Evolutionary conservation across 2,888 invertebrate species (phyloP).

Genomic region (Drosophila robusta): DNA sequence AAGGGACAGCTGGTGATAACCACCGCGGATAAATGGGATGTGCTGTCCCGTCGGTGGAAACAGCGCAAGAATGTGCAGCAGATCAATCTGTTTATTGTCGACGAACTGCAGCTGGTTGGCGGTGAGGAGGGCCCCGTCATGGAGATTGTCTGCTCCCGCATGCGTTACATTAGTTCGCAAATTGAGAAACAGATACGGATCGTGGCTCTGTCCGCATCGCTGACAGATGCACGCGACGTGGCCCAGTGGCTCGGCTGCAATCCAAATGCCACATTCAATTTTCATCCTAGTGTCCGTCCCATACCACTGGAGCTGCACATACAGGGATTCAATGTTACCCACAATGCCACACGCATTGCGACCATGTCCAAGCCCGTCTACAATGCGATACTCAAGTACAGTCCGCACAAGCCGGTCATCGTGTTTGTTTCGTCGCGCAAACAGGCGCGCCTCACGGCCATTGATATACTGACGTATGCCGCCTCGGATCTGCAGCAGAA

Average conservation of each 20-base stretch:
- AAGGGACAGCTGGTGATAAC: conserved; percentile 98
- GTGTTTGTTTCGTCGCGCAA: conserved; percentile 96
- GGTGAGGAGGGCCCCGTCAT: conserved; percentile 97
- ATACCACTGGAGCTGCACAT: conserved; percentile 98
- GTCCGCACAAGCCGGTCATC: conserved; percentile 93
- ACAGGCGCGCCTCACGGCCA: conserved; percentile 96
- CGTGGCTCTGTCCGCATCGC: conserved; percentile 95
- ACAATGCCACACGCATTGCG: conserved; percentile 97
- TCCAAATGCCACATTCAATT: conserved; percentile 97
- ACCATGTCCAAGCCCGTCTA: conserved; percentile 99
- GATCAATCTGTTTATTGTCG: conserved; percentile 97
- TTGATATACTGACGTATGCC: conserved; percentile 97
- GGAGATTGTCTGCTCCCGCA: conserved; percentile 96
- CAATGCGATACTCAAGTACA: conserved; percentile 94
- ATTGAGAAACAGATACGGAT: conserved; percentile 95
- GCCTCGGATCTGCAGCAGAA: conserved; percentile 95
- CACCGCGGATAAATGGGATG: conserved; percentile 99
- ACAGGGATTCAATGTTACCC: conserved; percentile 98
- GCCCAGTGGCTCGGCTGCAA: conserved; percentile 98
- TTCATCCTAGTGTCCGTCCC: conserved; percentile 98
- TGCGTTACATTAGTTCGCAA: conserved; percentile 98
- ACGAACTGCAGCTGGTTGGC: conserved; percentile 96
- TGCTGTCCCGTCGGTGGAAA: conserved; percentile 98
- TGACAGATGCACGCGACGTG: conserved; percentile 97
- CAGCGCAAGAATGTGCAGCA: conserved; percentile 99